Percentiles rank a stretch among this genome's conserved stretches.
phyloP scores from a whole-genome alignment of 1,140 invertebrate species.

The Samia ricini region DNA sequence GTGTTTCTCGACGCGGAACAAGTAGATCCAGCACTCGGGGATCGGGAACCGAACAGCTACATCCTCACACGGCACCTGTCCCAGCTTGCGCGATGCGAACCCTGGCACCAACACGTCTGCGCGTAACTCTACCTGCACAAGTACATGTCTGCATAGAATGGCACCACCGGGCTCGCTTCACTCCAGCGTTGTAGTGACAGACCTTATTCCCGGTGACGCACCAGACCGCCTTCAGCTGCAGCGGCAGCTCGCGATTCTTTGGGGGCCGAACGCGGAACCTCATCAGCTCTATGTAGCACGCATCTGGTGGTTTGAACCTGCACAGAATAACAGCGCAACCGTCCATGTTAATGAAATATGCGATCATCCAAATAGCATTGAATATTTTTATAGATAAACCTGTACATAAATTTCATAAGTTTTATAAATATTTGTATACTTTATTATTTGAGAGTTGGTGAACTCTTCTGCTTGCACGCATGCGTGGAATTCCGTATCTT shows the following conservation, averaged over 20 bases:
- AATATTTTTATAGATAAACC: no score
- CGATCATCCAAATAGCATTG: neutral
- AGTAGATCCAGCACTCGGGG: constrained; percentile 99
- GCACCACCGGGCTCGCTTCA: no score
- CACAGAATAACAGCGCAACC: neutral
- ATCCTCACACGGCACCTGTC: constrained; percentile 98
- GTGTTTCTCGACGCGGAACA: constrained; percentile 98
- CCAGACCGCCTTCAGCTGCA: constrained; percentile 94
- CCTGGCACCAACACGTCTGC: constrained; percentile 97
- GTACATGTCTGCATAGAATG: neutral
- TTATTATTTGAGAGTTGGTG: constrained; percentile 93
- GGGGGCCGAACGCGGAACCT: constrained; percentile 97
- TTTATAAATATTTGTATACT: constrained; percentile 72
- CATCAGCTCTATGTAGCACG: constrained; percentile 98
- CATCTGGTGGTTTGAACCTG: constrained; percentile 98
- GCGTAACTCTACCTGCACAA: constrained; percentile 89
- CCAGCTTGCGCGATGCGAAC: constrained; percentile 95
- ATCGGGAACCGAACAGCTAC: constrained; percentile 98
- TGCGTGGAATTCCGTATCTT: constrained; percentile 96
- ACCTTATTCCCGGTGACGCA: constrained; percentile 90
- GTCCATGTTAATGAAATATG: neutral
- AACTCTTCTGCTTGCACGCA: constrained; percentile 96
- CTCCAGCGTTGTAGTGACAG: no score
- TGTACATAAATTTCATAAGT: neutral
- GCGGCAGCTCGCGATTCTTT: constrained; percentile 96